phyloP scores from a whole-genome alignment of 2,888 invertebrate species.

The Tipula unca region DNA sequence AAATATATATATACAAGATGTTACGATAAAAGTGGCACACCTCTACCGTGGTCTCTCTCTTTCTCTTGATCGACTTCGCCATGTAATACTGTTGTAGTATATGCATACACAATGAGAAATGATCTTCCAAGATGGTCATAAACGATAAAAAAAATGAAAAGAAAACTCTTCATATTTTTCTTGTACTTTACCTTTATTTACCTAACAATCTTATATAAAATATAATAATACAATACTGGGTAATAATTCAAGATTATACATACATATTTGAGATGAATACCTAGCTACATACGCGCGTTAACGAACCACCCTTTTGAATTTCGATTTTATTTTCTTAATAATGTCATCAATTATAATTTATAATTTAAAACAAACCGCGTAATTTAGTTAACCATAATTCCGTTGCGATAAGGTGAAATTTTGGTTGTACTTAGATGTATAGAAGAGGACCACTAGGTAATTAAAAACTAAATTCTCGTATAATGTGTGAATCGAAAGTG shows the following conservation, averaged over 20 bases:
- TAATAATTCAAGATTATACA: not conserved
- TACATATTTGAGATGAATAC: too few species aligned
- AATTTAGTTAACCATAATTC: not conserved
- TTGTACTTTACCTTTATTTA: constrained; percentile 8
- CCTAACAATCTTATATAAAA: not conserved
- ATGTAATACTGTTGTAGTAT: not conserved
- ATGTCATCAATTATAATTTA: not conserved
- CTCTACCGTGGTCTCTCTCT: not conserved
- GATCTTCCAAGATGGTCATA: not conserved
- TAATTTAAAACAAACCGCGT: not conserved
- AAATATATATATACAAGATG: not conserved
- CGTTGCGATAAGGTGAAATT: not conserved
- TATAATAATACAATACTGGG: not conserved
- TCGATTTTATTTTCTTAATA: not conserved
- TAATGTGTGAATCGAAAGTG: not conserved
- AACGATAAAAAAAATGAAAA: not conserved
- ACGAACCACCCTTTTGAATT: not conserved
- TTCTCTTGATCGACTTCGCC: not conserved
- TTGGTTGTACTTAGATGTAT: not conserved
- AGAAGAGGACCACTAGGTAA: not conserved
- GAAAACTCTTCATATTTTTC: not conserved
- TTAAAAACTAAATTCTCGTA: not conserved
- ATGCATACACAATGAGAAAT: not conserved
- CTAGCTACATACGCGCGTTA: not conserved
- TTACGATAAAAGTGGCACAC: not conserved